Conservation (phyloP, 2,113 vertebrate species). For the Prunella fulvescens region DNA sequence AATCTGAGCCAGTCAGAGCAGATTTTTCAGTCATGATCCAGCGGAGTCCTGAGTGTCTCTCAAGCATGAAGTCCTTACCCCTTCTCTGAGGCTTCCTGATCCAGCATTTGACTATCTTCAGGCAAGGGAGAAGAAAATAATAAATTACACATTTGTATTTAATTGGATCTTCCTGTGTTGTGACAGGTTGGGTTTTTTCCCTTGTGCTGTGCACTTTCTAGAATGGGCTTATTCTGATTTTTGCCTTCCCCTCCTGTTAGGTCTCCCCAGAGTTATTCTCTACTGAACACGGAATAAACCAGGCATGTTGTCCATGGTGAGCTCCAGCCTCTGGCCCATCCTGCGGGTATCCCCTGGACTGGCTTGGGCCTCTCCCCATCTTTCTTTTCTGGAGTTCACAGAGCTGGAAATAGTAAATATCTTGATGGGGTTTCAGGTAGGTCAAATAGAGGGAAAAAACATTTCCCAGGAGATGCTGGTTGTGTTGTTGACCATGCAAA, state of each 20-base stretch:
- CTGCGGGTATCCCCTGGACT: neutral
- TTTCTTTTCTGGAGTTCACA: neutral
- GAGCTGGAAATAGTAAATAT: neutral
- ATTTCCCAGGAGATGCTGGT: neutral
- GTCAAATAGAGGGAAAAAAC: neutral
- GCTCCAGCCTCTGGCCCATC: neutral
- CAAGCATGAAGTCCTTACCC: neutral
- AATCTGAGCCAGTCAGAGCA: neutral
- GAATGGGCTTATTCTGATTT: fast-evolving
- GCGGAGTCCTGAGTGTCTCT: neutral
- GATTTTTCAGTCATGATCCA: neutral
- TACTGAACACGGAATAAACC: neutral
- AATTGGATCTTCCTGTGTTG: neutral
- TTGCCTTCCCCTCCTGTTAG: neutral
- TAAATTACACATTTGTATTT: fast-evolving
- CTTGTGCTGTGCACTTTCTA: neutral
- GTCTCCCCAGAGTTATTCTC: neutral
- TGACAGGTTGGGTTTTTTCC: neutral
- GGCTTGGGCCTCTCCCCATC: neutral
- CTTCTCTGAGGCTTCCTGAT: neutral
- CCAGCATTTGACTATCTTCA: neutral
- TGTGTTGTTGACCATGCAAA: neutral
- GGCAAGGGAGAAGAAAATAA: neutral
- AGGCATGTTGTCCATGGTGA: fast-evolving
- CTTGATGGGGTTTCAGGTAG: neutral